Evolutionary conservation across 2,113 vertebrate species (phyloP), one percentile per base, ranked within the genome.

Genomic region (Ceyx melanurus): DNA sequence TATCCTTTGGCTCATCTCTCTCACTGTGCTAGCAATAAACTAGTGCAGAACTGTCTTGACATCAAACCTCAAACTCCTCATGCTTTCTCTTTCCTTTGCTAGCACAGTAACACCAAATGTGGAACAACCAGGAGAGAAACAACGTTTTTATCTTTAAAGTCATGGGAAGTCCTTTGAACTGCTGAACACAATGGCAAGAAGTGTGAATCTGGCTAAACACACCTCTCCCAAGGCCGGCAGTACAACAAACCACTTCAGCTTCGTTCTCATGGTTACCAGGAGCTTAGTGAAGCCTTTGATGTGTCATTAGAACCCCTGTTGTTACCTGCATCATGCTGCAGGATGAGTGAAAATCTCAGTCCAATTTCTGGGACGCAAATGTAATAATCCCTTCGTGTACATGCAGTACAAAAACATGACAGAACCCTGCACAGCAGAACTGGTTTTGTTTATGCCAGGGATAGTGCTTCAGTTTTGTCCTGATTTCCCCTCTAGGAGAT

Each of bases 261-360:
- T 66, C 33, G 82, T 96, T 97, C 94, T 96, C 92, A 95, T 96
- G 95, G 94, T 95, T 96, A 96, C 92, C 89, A 0, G 87, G 75
- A 95, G 95, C 95, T 95, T 95, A 96, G 93, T 61, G 0, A 74
- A 96, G 89, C 91, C 94, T 96, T 96, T 96, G 96, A 95, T 96
- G 95, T 96, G 92, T 94, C 95, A 96, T 96, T 96, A 95, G 94
- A 92, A 91, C 79, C 61, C 87, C 87, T 81, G 85, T 92, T 35
- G 23, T 71, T 95, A 96, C 91, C 92, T 96, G 87, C 48, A 7
- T 92, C 18, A 68, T 83, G 91, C 91, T 94, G 88, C 87, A 89
- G 91, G 65, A 95, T 88, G 53, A 92, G 87, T 26, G 15, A 87
- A 79, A 90, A 56, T 14, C 79, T 92, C 72, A 71, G 85, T 17